Conservation (phyloP, 2,113 vertebrate genomes). For the Rattus rattus region DNA sequence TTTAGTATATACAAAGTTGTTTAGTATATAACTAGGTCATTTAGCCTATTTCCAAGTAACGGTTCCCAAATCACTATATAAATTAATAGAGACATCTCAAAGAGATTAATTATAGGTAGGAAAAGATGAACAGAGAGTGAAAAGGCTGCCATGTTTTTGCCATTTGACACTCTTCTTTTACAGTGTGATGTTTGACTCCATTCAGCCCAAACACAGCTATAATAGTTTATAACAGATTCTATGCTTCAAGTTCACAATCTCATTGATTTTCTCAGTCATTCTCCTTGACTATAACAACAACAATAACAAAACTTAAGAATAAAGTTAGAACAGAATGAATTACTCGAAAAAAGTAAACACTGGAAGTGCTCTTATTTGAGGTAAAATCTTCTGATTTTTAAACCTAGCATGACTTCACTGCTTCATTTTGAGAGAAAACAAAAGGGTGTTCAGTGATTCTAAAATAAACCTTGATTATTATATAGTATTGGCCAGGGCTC, state of each 20-base stretch:
- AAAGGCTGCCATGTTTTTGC: background rate
- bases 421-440: background rate
- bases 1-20: background rate
- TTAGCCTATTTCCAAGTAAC: background rate
- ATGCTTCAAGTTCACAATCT: background rate
- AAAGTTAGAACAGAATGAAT: slow-evolving; percentile 27
- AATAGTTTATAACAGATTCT: background rate
- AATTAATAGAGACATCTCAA: background rate
- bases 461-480: background rate
- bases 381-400: background rate
- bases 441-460: background rate
- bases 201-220: background rate
- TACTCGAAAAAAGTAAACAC: slow-evolving; percentile 39
- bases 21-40: background rate
- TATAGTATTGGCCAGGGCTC: background rate
- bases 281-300: background rate
- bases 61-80: background rate
- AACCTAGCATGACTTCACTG: background rate
- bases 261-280: slow-evolving; percentile 17
- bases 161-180: background rate
- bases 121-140: background rate
- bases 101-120: background rate
- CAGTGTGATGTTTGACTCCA: background rate
- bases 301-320: background rate
- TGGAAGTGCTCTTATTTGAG: background rate